Evolutionary conservation across 2,113 vertebrate species (phyloP).

Genomic region (Athene cunicularia): DNA sequence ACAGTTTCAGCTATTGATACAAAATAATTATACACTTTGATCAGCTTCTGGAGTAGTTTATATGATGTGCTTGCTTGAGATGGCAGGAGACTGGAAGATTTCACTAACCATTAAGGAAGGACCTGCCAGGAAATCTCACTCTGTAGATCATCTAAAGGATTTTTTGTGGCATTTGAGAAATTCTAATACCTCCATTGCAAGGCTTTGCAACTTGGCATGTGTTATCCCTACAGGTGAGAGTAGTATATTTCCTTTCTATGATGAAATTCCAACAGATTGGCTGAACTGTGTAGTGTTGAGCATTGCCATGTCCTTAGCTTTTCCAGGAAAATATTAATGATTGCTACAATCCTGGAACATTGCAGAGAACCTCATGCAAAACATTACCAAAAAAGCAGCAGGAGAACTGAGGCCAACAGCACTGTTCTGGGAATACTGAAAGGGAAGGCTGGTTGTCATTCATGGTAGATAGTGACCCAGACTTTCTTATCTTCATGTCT

Average conservation of each 20-base stretch:
- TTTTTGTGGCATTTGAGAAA: neutral
- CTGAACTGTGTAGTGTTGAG: neutral
- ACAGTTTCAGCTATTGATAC: neutral
- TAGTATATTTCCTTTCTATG: neutral
- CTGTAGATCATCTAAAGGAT: neutral
- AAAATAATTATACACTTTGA: neutral
- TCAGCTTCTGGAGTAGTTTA: neutral
- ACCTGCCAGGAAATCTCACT: neutral
- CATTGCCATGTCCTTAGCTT: neutral
- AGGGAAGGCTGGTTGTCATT: neutral
- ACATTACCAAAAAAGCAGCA: neutral
- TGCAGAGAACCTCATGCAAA: neutral
- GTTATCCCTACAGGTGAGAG: neutral
- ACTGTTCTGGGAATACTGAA: neutral
- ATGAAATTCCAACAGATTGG: neutral
- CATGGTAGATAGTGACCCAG: neutral
- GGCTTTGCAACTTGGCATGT: neutral
- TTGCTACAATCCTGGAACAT: neutral
- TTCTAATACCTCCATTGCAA: neutral
- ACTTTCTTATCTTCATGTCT: neutral
- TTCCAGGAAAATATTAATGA: neutral
- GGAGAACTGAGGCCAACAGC: neutral
- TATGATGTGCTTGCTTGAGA: neutral
- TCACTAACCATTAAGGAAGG: neutral
- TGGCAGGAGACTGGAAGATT: neutral